phyloP scores from a whole-genome alignment of 1,140 invertebrate genomes.

The Magallana ariakensis region DNA sequence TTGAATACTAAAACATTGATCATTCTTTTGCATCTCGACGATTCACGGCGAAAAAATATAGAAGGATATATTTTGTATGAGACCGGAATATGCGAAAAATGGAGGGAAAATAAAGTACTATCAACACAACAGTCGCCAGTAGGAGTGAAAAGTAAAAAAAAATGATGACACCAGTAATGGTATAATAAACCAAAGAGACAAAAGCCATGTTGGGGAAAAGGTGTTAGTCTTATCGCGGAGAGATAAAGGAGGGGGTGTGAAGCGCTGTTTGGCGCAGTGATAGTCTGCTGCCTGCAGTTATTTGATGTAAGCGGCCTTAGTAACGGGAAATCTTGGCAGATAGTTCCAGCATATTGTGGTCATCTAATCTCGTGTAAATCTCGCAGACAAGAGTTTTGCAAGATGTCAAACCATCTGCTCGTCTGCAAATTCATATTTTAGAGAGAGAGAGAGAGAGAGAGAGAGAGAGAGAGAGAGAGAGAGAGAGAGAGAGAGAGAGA shows the following conservation, averaged over 20 bases:
- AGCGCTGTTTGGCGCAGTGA: background rate
- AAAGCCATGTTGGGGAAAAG: background rate
- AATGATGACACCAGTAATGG: too few species aligned
- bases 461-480: conserved; percentile 8
- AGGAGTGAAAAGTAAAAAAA: too few species aligned
- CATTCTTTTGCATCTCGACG: too few species aligned
- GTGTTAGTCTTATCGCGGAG: conserved; percentile 8
- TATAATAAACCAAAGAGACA: background rate
- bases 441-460: background rate
- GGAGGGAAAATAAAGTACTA: too few species aligned
- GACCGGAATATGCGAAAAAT: too few species aligned
- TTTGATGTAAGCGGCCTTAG: conserved; percentile 22
- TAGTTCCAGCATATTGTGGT: conserved; percentile 19
- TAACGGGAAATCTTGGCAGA: conserved; percentile 15
- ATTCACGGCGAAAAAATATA: too few species aligned
- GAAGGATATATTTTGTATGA: too few species aligned
- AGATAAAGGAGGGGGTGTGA: background rate
- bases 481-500: conserved; percentile 47
- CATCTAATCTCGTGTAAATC: conserved; percentile 33
- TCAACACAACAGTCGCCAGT: too few species aligned
- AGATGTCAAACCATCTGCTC: conserved; percentile 35
- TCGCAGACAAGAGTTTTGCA: conserved; percentile 29
- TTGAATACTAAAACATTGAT: too few species aligned
- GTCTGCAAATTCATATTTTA: background rate
- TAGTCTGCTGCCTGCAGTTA: background rate